Evolutionary conservation across 2,797 vertebrate species (phyloP).

Genomic region (Halcyon leucocephala): DNA sequence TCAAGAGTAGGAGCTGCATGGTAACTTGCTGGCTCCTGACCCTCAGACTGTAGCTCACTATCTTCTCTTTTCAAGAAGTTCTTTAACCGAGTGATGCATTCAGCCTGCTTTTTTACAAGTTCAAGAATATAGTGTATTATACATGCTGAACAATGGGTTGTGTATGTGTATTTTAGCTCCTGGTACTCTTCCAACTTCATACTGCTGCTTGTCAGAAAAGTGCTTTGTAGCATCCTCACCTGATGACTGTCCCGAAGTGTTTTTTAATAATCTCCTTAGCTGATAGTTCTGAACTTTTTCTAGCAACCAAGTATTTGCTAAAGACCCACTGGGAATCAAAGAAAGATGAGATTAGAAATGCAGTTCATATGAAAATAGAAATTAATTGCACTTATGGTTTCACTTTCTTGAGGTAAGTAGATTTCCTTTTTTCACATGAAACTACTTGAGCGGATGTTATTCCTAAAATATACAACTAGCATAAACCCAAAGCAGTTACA

Average conservation of each 20-base stretch:
- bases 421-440: slow-evolving; percentile 62
- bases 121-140: neutral
- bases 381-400: slow-evolving; percentile 57
- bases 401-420: slow-evolving; percentile 59
- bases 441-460: slow-evolving; percentile 52
- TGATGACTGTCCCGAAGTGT: neutral
- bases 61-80: neutral
- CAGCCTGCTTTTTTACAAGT: neutral
- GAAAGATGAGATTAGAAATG: neutral
- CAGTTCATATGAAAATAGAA: slow-evolving; percentile 37
- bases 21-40: neutral
- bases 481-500: slow-evolving; percentile 50
- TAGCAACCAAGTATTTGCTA: neutral
- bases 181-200: neutral
- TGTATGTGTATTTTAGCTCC: neutral
- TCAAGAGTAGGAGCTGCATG: neutral
- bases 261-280: neutral
- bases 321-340: neutral
- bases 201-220: neutral
- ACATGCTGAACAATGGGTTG: neutral
- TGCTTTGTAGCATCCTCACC: neutral
- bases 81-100: neutral
- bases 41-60: neutral
- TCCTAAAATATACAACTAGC: slow-evolving; percentile 57
- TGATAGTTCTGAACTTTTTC: neutral